These are phyloP conservation scores for Tyrannus savana DNA, from an alignment of 2,113 vertebrate species.

Conservation along the genomic window DNA sequence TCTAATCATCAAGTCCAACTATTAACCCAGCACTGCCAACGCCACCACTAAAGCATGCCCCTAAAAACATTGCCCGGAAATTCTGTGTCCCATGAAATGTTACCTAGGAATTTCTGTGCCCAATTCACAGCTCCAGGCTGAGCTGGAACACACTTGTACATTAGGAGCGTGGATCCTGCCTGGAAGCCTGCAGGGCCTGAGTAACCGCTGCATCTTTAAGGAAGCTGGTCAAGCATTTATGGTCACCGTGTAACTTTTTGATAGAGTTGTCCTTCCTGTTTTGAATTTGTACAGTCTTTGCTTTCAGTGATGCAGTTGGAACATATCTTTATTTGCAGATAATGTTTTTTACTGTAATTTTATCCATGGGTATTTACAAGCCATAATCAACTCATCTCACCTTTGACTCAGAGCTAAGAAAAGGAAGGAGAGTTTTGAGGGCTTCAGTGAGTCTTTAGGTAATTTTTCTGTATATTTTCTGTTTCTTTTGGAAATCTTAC, in stretches of 20 bases:
- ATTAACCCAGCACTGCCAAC: not conserved
- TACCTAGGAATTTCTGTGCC: not conserved
- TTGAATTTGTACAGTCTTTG: not conserved
- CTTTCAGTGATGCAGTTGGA: not conserved
- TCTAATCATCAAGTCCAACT: not conserved
- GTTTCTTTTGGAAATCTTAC: not conserved
- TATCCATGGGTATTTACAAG: not conserved
- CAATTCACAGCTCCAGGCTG: not conserved
- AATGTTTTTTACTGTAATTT: not conserved
- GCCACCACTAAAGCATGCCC: not conserved
- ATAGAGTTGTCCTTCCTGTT: not conserved
- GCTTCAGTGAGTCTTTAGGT: not conserved
- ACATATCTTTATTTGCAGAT: not conserved
- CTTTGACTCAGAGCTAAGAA: not conserved
- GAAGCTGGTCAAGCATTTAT: not conserved
- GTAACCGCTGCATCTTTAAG: not conserved
- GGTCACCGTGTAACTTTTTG: not conserved
- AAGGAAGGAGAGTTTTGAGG: not conserved
- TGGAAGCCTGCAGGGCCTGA: not conserved
- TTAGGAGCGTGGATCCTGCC: not conserved
- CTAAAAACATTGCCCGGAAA: not conserved
- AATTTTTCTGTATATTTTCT: not conserved
- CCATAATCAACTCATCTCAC: not conserved
- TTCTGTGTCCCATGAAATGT: not conserved
- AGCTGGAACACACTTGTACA: rapidly evolving